These are phyloP conservation scores for Gouania willdenowi DNA, from an alignment of 2,797 vertebrate species.

Conservation along the genomic window DNA sequence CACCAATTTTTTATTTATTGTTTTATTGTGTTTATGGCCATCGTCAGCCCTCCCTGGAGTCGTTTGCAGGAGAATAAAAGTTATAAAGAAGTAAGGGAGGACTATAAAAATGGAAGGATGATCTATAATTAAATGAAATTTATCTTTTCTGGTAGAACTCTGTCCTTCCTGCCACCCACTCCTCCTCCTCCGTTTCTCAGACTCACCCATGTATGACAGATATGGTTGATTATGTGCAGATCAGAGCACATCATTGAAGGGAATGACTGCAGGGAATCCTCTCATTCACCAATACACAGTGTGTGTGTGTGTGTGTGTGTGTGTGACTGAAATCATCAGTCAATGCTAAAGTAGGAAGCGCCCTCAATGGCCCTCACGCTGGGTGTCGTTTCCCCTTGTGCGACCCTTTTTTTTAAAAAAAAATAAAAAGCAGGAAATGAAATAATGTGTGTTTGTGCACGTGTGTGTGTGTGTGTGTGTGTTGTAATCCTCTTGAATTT, in stretches of 20 bases:
- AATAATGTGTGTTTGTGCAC: constrained; percentile 20
- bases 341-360: constrained; percentile 68
- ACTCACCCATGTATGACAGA: constrained; percentile 63
- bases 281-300: constrained; percentile 46
- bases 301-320: too few relatives aligned
- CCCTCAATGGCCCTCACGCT: constrained; percentile 59
- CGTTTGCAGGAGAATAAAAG: too few relatives aligned
- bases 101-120: too few relatives aligned
- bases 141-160: too few relatives aligned
- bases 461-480: too few relatives aligned
- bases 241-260: constrained; percentile 61
- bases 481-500: constrained; percentile 7
- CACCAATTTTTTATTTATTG: too few relatives aligned
- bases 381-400: constrained; percentile 37
- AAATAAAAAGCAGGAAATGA: constrained; percentile 44
- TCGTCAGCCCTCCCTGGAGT: too few relatives aligned
- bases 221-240: constrained; percentile 58
- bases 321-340: constrained; percentile 59
- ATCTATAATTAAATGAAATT: too few relatives aligned
- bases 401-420: constrained; percentile 39
- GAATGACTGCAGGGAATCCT: constrained; percentile 55
- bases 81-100: too few relatives aligned
- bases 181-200: constrained; percentile 9
- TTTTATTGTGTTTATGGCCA: too few relatives aligned
- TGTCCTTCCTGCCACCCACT: neutral